A percentile compares a stretch with the other conserved stretches of the same genome.
Conservation (phyloP, 2,797 vertebrate species). For the Urocyon cinereoargenteus region DNA sequence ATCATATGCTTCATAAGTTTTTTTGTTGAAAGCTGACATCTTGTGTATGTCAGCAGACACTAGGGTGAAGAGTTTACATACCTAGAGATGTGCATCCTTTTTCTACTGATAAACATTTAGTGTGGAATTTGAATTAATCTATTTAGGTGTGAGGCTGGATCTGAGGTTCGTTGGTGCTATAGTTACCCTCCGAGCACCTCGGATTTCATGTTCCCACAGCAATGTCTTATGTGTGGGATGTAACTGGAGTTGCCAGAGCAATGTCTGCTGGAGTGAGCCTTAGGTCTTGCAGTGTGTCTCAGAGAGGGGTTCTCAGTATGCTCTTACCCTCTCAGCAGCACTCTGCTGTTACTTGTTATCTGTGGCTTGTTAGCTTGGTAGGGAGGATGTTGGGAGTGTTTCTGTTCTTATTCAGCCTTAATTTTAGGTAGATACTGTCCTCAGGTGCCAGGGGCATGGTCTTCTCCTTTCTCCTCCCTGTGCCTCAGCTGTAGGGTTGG, state of each 20-base stretch:
- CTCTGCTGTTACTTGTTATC: background rate
- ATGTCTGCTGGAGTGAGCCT: background rate
- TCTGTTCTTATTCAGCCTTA: background rate
- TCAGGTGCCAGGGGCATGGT: background rate
- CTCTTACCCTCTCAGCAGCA: no score
- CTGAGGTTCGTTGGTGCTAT: background rate
- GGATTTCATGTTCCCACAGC: background rate
- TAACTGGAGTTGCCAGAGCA: background rate
- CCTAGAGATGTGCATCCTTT: background rate
- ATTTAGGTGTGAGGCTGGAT: background rate
- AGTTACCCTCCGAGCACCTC: background rate
- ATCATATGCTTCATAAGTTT: background rate
- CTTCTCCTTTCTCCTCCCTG: background rate
- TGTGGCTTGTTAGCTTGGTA: background rate
- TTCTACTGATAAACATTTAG: background rate
- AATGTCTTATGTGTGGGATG: background rate
- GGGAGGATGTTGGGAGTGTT: background rate
- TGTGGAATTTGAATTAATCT: background rate
- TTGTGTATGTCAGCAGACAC: background rate
- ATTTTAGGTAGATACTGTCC: background rate
- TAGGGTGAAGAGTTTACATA: background rate
- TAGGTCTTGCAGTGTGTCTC: background rate
- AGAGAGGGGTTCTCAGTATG: background rate
- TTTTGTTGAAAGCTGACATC: background rate
- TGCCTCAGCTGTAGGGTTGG: background rate